A percentile compares a stretch with the other conserved stretches of the same genome.
These are phyloP conservation scores for Drosophila rellima DNA, from an alignment of 2,888 invertebrate species.

Conservation along the genomic window DNA sequence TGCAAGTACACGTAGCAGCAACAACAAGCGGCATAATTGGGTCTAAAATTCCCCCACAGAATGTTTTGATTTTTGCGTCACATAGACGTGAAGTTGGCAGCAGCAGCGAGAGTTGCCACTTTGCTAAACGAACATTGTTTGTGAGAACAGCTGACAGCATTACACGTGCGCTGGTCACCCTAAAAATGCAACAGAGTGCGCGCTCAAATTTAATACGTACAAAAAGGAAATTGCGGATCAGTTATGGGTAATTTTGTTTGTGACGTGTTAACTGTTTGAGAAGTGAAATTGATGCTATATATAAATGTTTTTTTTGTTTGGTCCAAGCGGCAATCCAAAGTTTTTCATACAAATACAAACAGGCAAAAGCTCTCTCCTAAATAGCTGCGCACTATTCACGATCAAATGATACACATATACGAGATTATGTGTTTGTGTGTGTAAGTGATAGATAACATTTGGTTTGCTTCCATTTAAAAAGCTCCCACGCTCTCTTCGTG, in stretches of 20 bases:
- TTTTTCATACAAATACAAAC: background rate
- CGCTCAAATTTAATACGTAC: background rate
- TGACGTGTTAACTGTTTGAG: background rate
- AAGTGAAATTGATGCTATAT: background rate
- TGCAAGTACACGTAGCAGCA: slow-evolving; percentile 57
- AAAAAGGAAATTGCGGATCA: background rate
- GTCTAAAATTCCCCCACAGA: slow-evolving; percentile 28
- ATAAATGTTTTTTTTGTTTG: background rate
- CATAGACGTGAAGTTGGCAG: background rate
- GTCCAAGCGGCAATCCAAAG: slow-evolving; percentile 17
- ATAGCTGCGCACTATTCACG: background rate
- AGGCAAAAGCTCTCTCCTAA: slow-evolving; percentile 26
- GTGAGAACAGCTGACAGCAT: slow-evolving; percentile 14
- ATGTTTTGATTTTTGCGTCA: slow-evolving; percentile 50
- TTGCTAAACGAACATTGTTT: background rate
- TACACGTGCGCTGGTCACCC: slow-evolving; percentile 15
- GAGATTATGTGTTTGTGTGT: background rate
- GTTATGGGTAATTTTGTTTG: background rate
- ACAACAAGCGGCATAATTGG: slow-evolving; percentile 53
- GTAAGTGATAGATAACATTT: slow-evolving; percentile 10
- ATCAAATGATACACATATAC: background rate
- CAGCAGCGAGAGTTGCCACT: slow-evolving; percentile 16
- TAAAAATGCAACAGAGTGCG: slow-evolving; percentile 6
- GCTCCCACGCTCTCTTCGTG: background rate
- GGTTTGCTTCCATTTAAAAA: background rate